Conservation (phyloP, 2,113 vertebrate species). For the Etheostoma spectabile region DNA sequence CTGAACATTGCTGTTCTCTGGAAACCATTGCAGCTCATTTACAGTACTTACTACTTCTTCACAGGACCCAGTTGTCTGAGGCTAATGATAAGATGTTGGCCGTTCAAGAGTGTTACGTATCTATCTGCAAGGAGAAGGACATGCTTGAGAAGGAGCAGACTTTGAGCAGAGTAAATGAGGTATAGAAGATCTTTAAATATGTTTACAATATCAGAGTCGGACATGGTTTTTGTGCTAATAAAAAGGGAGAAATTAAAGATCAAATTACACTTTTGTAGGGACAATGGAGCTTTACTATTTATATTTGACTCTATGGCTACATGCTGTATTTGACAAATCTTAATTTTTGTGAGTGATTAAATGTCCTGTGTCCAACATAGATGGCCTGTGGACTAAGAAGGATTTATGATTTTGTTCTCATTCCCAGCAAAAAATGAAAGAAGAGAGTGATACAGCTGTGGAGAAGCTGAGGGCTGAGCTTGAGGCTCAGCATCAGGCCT, state of each 20-base stretch:
- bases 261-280: background rate
- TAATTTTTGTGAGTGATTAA: background rate
- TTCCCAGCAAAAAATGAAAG: conserved; percentile 79
- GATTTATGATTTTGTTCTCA: background rate
- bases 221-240: background rate
- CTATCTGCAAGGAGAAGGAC: conserved; percentile 93
- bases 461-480: conserved; percentile 83
- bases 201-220: no score
- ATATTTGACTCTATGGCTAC: background rate
- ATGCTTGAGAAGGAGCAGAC: conserved; percentile 84
- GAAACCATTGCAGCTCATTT: background rate
- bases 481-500: conserved; percentile 81
- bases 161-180: conserved; percentile 84
- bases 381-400: background rate
- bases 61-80: conserved; percentile 87
- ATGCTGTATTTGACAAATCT: background rate
- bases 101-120: conserved; percentile 94
- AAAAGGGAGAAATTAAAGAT: background rate
- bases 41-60: background rate
- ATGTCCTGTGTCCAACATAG: background rate
- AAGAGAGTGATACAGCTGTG: conserved; percentile 81
- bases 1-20: background rate
- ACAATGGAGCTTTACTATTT: background rate
- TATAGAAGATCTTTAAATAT: conserved; percentile 53
- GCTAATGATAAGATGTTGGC: conserved; percentile 86